phyloP scores from a whole-genome alignment of 1,140 invertebrate genomes.

The Drosophila athabasca region DNA sequence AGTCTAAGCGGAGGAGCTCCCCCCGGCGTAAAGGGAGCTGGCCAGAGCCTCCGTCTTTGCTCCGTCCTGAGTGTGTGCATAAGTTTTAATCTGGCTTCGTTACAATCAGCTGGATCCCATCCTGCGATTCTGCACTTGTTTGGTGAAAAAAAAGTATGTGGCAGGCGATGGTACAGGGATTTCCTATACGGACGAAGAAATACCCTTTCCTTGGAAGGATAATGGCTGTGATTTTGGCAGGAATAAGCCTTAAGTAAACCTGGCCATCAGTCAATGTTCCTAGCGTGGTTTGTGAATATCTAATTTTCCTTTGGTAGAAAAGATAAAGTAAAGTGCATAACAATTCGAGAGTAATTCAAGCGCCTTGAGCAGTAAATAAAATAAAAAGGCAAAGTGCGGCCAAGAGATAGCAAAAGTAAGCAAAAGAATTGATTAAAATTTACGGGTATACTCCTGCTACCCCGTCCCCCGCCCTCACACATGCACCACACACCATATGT shows the following conservation, averaged over 20 bases:
- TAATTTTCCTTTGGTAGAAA: not conserved
- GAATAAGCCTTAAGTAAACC: no score
- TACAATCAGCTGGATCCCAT: slow-evolving; percentile 62
- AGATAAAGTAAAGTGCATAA: slow-evolving; percentile 52
- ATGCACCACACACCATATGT: slow-evolving; percentile 39
- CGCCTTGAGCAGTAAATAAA: slow-evolving; percentile 65
- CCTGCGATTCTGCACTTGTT: slow-evolving; percentile 28
- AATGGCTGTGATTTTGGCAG: no score
- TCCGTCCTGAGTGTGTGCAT: slow-evolving; percentile 59
- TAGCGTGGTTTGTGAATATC: not conserved
- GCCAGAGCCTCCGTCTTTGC: not conserved
- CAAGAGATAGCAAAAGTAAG: slow-evolving; percentile 68
- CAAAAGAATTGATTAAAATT: slow-evolving; percentile 78
- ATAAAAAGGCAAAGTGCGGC: slow-evolving; percentile 65
- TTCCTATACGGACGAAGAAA: not conserved
- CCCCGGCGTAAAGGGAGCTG: slow-evolving; percentile 21
- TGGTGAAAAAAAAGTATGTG: slow-evolving; percentile 25
- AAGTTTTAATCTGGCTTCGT: slow-evolving; percentile 80
- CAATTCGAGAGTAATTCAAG: slow-evolving; percentile 44
- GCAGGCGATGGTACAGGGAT: not conserved
- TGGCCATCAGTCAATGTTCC: no score
- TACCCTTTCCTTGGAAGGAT: slow-evolving; percentile 6
- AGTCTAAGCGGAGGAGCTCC: slow-evolving; percentile 25
- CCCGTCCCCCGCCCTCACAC: not conserved
- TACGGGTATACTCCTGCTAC: slow-evolving; percentile 40